A percentile compares a stretch with the other conserved stretches of the same genome.
Conservation (phyloP, 2,113 vertebrate genomes). For the Variabilichromis moorii region DNA sequence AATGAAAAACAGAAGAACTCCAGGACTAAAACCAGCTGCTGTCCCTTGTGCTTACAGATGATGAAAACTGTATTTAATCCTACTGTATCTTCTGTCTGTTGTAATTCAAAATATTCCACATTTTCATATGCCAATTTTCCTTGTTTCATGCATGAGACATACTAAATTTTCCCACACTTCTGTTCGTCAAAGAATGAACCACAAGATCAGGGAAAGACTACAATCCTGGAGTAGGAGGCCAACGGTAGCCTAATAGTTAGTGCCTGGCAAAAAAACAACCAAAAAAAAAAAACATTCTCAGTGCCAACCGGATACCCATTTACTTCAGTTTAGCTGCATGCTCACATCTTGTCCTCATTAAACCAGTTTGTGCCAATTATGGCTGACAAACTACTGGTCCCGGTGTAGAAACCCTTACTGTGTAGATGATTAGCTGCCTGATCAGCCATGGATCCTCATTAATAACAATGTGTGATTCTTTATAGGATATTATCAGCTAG, state of each 20-base stretch:
- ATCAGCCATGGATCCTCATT: conserved; percentile 37
- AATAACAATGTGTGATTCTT: conserved; percentile 38
- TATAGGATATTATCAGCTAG: conserved; percentile 30
- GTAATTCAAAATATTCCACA: neutral
- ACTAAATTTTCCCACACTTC: neutral
- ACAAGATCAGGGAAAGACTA: neutral
- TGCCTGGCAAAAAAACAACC: neutral
- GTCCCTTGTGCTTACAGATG: neutral
- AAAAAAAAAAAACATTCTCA: neutral
- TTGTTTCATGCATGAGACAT: neutral
- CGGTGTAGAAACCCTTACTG: conserved; percentile 1
- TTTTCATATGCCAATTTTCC: neutral
- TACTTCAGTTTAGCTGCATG: conserved; percentile 20
- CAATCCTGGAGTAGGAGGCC: neutral
- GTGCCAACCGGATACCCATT: neutral
- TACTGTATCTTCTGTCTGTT: neutral
- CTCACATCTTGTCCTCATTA: conserved; percentile 62
- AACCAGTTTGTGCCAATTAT: conserved; percentile 39
- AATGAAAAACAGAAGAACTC: neutral
- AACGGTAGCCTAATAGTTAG: conserved; percentile 36
- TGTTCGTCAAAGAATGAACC: neutral
- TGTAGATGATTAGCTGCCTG: conserved; percentile 51
- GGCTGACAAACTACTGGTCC: conserved; percentile 48
- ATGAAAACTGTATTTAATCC: neutral
- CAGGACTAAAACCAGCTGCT: neutral